Evolutionary conservation across 2,888 invertebrate genomes (phyloP).

Genomic region (Bruchidius siliquastri): DNA sequence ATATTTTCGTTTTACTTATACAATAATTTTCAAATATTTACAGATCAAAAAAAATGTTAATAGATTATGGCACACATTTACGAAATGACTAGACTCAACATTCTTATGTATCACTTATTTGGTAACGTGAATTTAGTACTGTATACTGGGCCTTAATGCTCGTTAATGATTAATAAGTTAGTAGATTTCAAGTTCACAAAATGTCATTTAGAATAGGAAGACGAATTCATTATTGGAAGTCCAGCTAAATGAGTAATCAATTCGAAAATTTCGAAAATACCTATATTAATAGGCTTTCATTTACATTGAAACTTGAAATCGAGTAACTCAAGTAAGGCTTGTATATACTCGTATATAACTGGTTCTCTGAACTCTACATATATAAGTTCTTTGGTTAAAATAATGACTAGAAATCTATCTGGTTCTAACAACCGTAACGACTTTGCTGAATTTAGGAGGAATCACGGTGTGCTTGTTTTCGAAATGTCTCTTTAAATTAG

Average conservation of each 20-base stretch:
- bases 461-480: slow-evolving; percentile 38
- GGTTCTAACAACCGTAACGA: slow-evolving; percentile 37
- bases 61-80: background rate
- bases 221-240: background rate
- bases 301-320: background rate
- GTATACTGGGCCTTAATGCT: background rate
- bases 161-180: background rate
- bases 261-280: no score
- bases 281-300: no score
- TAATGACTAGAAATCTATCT: slow-evolving; percentile 18
- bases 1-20: background rate
- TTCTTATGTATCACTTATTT: background rate
- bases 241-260: no score
- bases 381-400: background rate
- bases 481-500: slow-evolving; percentile 47
- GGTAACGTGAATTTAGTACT: background rate
- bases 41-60: background rate
- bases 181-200: background rate
- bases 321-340: background rate
- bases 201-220: background rate
- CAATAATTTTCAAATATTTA: background rate
- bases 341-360: background rate
- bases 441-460: slow-evolving; percentile 36
- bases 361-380: background rate
- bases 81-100: background rate